Conservation (phyloP, 2,888 invertebrate species). For the Drosophila antonietae region DNA sequence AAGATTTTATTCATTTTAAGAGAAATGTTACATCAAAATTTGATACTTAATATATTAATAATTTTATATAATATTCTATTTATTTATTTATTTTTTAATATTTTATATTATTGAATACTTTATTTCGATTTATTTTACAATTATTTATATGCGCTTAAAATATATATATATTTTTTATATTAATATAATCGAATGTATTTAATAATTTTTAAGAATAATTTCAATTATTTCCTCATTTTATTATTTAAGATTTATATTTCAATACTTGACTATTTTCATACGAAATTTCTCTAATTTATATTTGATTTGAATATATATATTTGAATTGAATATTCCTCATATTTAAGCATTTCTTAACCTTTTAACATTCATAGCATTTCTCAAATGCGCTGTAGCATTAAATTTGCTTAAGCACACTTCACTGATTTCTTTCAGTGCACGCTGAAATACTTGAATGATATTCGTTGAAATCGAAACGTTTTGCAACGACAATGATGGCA, state of each 20-base stretch:
- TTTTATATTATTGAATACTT: no score
- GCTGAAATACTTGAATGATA: constrained; percentile 49
- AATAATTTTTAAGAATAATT: no score
- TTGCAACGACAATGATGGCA: constrained; percentile 33
- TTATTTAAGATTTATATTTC: not conserved
- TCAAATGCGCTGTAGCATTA: not conserved
- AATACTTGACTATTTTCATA: not conserved
- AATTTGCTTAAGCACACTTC: constrained; percentile 7
- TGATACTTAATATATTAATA: no score
- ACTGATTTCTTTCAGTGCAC: constrained; percentile 50
- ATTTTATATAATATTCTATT: no score
- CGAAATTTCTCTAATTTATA: not conserved
- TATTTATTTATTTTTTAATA: no score
- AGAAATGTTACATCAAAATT: no score
- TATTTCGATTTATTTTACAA: no score
- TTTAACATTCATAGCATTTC: not conserved
- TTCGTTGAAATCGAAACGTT: constrained; percentile 67
- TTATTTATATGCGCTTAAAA: no score
- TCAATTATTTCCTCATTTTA: not conserved
- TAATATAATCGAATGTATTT: no score
- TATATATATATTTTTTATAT: no score
- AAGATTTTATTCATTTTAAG: no score
- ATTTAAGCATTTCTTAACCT: not conserved
- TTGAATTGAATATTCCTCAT: not conserved
- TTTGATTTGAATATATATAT: not conserved